Percentiles rank a stretch among this genome's conserved stretches.
Conservation (phyloP, 2,113 vertebrate genomes). For the Rhegmatorhina hoffmannsi region DNA sequence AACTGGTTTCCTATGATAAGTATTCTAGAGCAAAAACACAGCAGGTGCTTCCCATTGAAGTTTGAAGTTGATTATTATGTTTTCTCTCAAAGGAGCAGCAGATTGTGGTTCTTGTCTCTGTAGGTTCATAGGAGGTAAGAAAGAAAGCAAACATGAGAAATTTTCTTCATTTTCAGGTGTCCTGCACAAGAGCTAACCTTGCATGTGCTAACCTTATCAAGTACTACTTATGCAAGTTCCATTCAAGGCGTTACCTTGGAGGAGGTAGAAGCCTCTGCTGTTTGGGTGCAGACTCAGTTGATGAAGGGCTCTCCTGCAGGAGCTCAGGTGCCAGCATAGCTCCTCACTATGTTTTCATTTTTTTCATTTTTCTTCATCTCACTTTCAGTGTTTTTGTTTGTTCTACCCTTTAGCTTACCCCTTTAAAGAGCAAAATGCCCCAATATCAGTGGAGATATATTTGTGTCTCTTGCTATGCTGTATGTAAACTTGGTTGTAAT, state of each 20-base stretch:
- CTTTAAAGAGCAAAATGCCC: not conserved
- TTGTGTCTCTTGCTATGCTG: not conserved
- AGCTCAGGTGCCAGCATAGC: fast-evolving
- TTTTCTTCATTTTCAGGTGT: not conserved
- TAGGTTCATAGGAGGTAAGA: not conserved
- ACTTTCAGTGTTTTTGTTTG: not conserved
- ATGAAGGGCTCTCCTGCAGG: not conserved
- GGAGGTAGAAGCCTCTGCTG: not conserved
- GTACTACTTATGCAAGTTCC: not conserved
- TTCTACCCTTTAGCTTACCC: not conserved
- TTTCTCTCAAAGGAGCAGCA: not conserved
- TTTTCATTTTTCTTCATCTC: not conserved
- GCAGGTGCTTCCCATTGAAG: slow-evolving; percentile 2
- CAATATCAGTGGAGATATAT: not conserved
- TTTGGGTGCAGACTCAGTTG: not conserved
- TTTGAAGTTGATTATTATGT: not conserved
- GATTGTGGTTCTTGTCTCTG: not conserved
- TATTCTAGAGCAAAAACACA: slow-evolving; percentile 13
- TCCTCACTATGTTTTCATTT: not conserved
- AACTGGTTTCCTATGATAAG: slow-evolving; percentile 25
- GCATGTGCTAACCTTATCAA: not conserved
- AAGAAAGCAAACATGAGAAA: not conserved
- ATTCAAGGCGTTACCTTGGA: not conserved
- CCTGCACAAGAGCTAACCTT: not conserved
- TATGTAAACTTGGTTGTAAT: too few relatives aligned